Evolutionary conservation across 2,797 vertebrate species (phyloP).

Genomic region (Schizothorax lantsangensis): DNA sequence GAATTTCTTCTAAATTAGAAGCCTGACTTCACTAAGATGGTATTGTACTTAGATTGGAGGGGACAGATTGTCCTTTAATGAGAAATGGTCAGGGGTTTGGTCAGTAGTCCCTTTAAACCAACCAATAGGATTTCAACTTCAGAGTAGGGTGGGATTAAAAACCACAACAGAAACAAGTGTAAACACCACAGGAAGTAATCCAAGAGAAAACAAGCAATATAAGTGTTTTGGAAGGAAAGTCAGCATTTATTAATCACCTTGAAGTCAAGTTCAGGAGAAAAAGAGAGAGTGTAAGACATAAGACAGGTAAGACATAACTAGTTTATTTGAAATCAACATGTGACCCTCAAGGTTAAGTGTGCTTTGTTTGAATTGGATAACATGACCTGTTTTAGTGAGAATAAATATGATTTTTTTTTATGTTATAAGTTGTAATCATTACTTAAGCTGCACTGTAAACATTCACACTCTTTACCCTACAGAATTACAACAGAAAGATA

Average conservation of each 20-base stretch:
- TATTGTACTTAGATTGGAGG: too few species aligned
- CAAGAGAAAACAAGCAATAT: background rate
- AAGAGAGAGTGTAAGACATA: background rate
- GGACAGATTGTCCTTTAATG: conserved; percentile 9
- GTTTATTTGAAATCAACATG: background rate
- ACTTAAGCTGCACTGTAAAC: background rate
- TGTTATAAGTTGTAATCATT: background rate
- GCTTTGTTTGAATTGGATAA: background rate
- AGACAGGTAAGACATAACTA: conserved; percentile 23
- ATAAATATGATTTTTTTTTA: background rate
- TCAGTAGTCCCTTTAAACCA: background rate
- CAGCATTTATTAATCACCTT: background rate
- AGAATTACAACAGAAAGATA: background rate
- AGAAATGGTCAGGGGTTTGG: conserved; percentile 10
- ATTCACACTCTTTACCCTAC: background rate
- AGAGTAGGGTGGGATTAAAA: background rate
- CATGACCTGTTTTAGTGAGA: background rate
- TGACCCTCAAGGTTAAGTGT: conserved; percentile 26
- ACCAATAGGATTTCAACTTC: conserved; percentile 20
- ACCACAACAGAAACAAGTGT: conserved; percentile 30
- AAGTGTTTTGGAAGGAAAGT: conserved; percentile 9
- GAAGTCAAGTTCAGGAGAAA: background rate
- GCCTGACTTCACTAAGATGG: conserved; percentile 9
- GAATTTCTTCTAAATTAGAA: conserved; percentile 43
- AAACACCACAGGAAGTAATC: conserved; percentile 24